Evolutionary conservation across 2,888 invertebrate species (phyloP).

Genomic region (Catocala fraxini): DNA sequence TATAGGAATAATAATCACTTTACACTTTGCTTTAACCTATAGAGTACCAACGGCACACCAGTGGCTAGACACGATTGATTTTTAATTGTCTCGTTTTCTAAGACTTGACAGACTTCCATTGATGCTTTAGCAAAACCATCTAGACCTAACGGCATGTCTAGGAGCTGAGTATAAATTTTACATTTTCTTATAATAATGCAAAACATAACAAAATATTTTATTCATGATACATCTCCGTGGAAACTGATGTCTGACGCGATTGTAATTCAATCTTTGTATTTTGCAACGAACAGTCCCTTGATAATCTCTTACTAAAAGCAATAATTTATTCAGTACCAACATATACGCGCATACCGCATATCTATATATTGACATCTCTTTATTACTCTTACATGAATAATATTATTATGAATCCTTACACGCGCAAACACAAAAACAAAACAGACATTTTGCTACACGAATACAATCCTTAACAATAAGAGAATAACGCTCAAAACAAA

Average conservation of each 20-base stretch:
- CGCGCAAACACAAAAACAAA: constrained; percentile 65
- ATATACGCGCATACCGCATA: constrained; percentile 54
- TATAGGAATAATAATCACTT: too few species aligned
- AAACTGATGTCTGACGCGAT: constrained; percentile 42
- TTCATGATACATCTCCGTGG: constrained; percentile 37
- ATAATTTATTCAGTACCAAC: constrained; percentile 52
- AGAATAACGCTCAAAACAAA: constrained; percentile 59
- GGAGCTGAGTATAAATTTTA: too few species aligned
- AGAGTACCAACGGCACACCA: too few species aligned
- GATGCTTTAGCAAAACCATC: too few species aligned
- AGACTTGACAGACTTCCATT: too few species aligned
- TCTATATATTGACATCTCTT: constrained; percentile 68
- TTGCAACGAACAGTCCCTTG: constrained; percentile 47
- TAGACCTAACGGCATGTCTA: too few species aligned
- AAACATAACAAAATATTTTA: constrained; percentile 45
- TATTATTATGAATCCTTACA: constrained; percentile 72
- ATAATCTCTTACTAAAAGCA: constrained; percentile 50
- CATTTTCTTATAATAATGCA: constrained; percentile 16
- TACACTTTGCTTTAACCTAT: too few species aligned
- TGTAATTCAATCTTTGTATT: constrained; percentile 54
- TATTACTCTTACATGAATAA: constrained; percentile 75
- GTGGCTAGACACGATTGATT: too few species aligned
- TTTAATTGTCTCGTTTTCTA: too few species aligned
- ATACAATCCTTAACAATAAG: constrained; percentile 51
- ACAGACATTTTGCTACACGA: constrained; percentile 48